These are phyloP conservation scores for Brachyrhaphis roseni DNA, from an alignment of 2,797 vertebrate species.

Conservation along the genomic window DNA sequence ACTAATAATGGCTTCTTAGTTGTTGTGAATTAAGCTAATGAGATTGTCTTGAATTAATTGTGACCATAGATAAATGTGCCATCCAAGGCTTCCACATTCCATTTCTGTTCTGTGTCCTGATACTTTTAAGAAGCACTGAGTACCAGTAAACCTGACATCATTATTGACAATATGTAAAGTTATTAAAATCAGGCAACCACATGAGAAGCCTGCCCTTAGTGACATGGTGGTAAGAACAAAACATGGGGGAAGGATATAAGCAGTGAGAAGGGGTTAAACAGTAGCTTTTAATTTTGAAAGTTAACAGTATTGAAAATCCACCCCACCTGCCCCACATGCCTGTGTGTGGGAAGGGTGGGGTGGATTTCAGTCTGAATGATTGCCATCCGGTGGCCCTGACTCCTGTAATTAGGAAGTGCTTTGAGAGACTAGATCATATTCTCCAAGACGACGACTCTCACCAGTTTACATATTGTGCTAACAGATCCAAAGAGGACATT, in stretches of 20 bases:
- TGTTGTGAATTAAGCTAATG: not conserved
- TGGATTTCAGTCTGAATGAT: too few species aligned
- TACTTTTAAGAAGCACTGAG: not conserved
- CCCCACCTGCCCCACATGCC: too few species aligned
- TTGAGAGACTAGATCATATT: too few species aligned
- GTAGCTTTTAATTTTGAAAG: constrained; percentile 44
- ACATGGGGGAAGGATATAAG: constrained; percentile 7
- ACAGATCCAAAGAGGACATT: too few species aligned
- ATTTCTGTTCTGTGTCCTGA: not conserved
- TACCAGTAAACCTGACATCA: not conserved
- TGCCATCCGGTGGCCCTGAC: too few species aligned
- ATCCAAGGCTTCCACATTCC: not conserved
- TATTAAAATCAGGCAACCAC: not conserved
- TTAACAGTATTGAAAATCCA: constrained; percentile 38
- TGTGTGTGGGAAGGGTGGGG: too few species aligned
- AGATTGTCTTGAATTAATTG: not conserved
- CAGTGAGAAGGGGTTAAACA: constrained; percentile 29
- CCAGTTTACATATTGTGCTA: too few species aligned
- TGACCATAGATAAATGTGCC: not conserved
- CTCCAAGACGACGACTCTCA: too few species aligned
- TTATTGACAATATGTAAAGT: not conserved
- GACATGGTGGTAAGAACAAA: not conserved
- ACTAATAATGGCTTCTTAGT: not conserved
- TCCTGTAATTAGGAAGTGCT: too few species aligned
- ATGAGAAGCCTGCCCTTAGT: not conserved